These are phyloP conservation scores for Heliconius himera DNA, from an alignment of 1,140 invertebrate genomes.

Conservation along the genomic window DNA sequence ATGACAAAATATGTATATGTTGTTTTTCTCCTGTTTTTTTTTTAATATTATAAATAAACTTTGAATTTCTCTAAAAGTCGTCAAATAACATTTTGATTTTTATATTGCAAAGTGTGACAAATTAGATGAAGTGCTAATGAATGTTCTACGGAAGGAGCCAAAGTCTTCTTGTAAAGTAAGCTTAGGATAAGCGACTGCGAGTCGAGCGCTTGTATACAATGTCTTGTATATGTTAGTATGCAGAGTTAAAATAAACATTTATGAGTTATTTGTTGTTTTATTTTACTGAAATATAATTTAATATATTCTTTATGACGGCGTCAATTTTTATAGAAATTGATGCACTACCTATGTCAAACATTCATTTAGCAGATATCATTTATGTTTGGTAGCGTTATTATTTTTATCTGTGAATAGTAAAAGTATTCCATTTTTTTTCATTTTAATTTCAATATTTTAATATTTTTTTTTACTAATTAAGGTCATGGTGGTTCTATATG, in stretches of 20 bases:
- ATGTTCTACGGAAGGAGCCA: slow-evolving; percentile 64
- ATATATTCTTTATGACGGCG: no score
- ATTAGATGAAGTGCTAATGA: slow-evolving; percentile 44
- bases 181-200: slow-evolving; percentile 56
- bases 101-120: slow-evolving; percentile 40
- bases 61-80: slow-evolving; percentile 33
- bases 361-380: no score
- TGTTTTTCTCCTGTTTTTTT: not conserved
- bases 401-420: no score
- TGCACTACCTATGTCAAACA: no score
- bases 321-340: no score
- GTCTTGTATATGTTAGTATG: slow-evolving; percentile 57
- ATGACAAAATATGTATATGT: not conserved
- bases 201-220: slow-evolving; percentile 54
- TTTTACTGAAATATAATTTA: slow-evolving; percentile 24
- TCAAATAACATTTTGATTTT: slow-evolving; percentile 42
- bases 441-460: no score
- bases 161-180: slow-evolving; percentile 71
- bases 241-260: slow-evolving; percentile 57
- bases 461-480: no score
- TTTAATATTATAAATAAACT: not conserved
- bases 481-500: no score
- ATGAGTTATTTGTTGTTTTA: slow-evolving; percentile 48
- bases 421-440: no score
- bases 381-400: no score